These are phyloP conservation scores for Odontamblyopus lacepedii DNA, from an alignment of 2,797 vertebrate genomes.

Conservation along the genomic window DNA sequence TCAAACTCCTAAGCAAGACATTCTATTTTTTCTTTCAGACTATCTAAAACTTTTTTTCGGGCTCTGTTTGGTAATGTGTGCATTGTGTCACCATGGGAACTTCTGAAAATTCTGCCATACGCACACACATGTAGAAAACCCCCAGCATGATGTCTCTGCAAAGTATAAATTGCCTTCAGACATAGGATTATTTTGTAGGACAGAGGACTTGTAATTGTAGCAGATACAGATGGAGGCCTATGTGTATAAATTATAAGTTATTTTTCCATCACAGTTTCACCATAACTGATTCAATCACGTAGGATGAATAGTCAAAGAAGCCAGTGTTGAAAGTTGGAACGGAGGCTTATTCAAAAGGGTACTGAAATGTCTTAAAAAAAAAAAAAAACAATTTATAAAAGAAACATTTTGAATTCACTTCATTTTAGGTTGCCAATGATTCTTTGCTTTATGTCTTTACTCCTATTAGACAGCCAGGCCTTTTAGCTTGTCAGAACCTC, in stretches of 20 bases:
- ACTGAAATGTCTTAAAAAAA: neutral
- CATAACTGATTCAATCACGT: neutral
- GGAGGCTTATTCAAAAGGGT: neutral
- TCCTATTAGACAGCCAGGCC: neutral
- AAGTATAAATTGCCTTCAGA: neutral
- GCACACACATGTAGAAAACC: too few relatives aligned
- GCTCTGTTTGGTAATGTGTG: too few relatives aligned
- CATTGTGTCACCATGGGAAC: too few relatives aligned
- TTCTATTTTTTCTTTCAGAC: too few relatives aligned
- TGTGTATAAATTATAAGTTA: neutral
- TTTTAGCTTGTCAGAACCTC: slow-evolving; percentile 2
- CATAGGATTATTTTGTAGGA: neutral
- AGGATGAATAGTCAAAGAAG: neutral
- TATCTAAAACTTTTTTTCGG: too few relatives aligned
- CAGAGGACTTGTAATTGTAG: neutral
- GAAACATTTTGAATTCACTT: neutral
- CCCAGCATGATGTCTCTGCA: too few relatives aligned
- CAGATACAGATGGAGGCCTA: neutral
- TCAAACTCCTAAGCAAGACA: too few relatives aligned
- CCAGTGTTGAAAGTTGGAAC: neutral
- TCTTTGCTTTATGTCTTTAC: neutral
- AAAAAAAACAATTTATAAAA: neutral
- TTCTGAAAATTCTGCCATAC: too few relatives aligned
- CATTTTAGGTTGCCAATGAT: neutral
- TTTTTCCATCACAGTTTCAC: neutral